Evolutionary conservation across 2,113 vertebrate species (phyloP), one percentile per base, ranked within the genome.

Genomic region (Poeciliopsis prolifica): DNA sequence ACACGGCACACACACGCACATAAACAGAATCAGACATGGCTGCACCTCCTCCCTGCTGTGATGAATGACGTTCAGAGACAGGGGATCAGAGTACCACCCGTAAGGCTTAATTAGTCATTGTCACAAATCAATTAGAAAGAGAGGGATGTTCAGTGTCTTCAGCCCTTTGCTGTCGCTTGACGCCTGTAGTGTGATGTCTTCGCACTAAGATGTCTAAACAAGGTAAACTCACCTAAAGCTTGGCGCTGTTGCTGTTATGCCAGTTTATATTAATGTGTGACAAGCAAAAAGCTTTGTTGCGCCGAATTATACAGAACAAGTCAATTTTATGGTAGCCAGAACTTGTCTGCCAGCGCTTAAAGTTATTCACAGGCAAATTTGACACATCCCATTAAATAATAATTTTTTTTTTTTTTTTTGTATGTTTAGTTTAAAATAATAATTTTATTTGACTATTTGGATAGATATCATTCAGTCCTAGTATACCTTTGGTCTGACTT

Each of bases 101-200:
- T 89, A 65, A 78, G 79, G 72, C 87, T 87, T 89, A 91, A 94
- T 93, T 91, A 92, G 86, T 90, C 86, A 87, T 81, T 92, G 89
- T 91, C 86, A 86, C 81, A 81, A 91, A 91, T 83, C 87, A 92
- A 87, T 91, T 84, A 81, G 79, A 28, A 48, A 65, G 74, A 83
- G 74, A 63, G 65, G 74, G 79, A 31, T 61, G 79, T 42, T 81
- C 19, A 26, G 73, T 65, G 84, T 79, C 84, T 89, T 89, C 74
- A 79, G 89, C 68, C 82, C 40, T 77, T 60, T 35, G 31, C 72
- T 14, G 65, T 82, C 72, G 37, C 78, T 77, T 40, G 68, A 60
- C 15, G 40, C 74, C 68, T 17, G 58, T 35, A 64, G 68, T 60
- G 66, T 65, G 42, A 44, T 9, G 31, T 80, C 61, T 64, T 63